These are phyloP conservation scores for Barypeithes pellucidus DNA, from an alignment of 2,888 invertebrate genomes.

Conservation along the genomic window DNA sequence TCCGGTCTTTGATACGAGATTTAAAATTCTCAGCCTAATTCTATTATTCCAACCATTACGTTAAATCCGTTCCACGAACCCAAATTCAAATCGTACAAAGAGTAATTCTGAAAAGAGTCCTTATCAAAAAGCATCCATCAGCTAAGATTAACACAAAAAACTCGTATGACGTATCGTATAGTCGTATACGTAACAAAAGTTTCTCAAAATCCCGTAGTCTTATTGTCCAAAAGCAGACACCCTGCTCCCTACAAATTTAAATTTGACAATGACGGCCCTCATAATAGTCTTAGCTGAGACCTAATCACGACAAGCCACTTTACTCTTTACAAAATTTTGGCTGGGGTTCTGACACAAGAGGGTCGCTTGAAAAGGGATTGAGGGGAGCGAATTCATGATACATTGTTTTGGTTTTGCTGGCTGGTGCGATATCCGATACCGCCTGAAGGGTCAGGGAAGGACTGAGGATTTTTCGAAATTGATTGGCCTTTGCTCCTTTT, in stretches of 20 bases:
- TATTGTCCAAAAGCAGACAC: conserved; percentile 50
- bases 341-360: conserved; percentile 56
- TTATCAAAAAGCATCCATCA: conserved; percentile 53
- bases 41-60: conserved; percentile 3
- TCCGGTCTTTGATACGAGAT: not conserved
- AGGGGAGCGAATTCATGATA: conserved; percentile 51
- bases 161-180: conserved; percentile 44
- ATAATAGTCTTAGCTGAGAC: conserved; percentile 60
- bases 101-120: conserved; percentile 46
- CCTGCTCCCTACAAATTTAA: conserved; percentile 48
- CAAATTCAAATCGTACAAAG: conserved; percentile 30
- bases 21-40: conserved; percentile 7
- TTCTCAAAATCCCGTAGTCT: conserved; percentile 47
- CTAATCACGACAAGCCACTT: conserved; percentile 67
- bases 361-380: conserved; percentile 54
- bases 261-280: conserved; percentile 48
- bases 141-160: conserved; percentile 50
- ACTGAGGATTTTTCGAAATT: conserved; percentile 13
- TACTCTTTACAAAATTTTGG: conserved; percentile 61
- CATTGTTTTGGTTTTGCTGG: conserved; percentile 57
- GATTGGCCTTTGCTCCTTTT: not conserved
- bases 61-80: conserved; percentile 36
- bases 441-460: conserved; percentile 36
- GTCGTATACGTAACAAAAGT: conserved; percentile 37
- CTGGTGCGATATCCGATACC: conserved; percentile 54